Conservation (phyloP, 2,888 invertebrate genomes). For the Blomia tropicalis region DNA sequence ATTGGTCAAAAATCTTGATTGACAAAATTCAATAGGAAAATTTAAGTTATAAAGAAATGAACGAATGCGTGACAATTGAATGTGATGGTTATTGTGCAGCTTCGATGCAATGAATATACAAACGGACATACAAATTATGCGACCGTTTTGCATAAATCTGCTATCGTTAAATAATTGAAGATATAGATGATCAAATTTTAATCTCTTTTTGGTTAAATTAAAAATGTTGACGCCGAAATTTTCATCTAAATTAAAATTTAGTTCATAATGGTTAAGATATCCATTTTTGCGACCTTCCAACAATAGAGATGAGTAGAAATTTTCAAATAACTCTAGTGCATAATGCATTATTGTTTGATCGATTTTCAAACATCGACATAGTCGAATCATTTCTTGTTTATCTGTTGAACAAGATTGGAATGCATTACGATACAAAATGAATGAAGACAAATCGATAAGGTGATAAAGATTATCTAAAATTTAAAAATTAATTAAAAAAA, state of each 20-base stretch:
- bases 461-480: background rate
- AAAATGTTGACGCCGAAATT: background rate
- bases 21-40: background rate
- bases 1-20: background rate
- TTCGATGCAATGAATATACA: constrained; percentile 3
- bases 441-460: background rate
- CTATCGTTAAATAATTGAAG: background rate
- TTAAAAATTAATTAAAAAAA: background rate
- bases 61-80: background rate
- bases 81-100: background rate
- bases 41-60: background rate
- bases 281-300: background rate
- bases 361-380: background rate
- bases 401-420: background rate
- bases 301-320: background rate
- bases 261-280: background rate
- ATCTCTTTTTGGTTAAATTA: background rate
- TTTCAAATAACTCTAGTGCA: background rate
- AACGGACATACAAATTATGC: background rate
- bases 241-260: background rate
- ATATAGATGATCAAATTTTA: background rate
- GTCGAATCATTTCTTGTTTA: background rate
- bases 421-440: background rate
- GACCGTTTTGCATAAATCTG: background rate
- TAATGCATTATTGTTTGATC: background rate